A percentile compares a stretch with the other conserved stretches of the same genome.
These are phyloP conservation scores for Ascidia mentula DNA, from an alignment of 23 tunicate genomes.

Conservation along the genomic window DNA sequence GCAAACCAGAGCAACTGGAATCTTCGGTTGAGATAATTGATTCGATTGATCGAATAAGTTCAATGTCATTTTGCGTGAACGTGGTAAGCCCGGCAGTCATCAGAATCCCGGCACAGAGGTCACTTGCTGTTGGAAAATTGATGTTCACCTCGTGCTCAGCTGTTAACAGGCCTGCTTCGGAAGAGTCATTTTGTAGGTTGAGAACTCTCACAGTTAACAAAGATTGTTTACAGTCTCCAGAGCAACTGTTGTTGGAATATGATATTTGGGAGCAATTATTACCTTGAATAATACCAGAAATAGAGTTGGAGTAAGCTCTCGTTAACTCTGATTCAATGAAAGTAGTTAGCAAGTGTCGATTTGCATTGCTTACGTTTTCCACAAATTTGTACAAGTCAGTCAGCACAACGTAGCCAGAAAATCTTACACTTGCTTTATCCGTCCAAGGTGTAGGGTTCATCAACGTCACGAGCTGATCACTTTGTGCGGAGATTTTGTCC, in stretches of 20 bases:
- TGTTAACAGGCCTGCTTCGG: neutral
- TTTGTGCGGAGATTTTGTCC: neutral
- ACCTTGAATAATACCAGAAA: neutral
- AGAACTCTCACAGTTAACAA: neutral
- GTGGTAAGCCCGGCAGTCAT: neutral
- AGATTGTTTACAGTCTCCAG: neutral
- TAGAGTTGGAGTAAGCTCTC: neutral
- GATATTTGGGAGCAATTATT: neutral
- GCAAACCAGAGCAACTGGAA: neutral
- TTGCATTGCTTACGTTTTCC: neutral
- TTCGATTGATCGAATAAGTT: neutral
- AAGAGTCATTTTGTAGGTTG: neutral
- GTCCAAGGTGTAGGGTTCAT: neutral
- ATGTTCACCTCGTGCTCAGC: neutral
- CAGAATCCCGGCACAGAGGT: neutral
- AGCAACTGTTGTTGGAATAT: neutral
- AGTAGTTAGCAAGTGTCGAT: neutral
- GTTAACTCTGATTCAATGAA: neutral
- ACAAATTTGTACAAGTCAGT: neutral
- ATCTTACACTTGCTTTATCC: neutral
- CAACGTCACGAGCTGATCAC: neutral
- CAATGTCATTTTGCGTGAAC: neutral
- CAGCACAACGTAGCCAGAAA: neutral
- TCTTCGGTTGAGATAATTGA: neutral
- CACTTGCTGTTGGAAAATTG: neutral